These are phyloP conservation scores for Rachycentron canadum DNA, from an alignment of 2,797 vertebrate genomes.

Conservation along the genomic window DNA sequence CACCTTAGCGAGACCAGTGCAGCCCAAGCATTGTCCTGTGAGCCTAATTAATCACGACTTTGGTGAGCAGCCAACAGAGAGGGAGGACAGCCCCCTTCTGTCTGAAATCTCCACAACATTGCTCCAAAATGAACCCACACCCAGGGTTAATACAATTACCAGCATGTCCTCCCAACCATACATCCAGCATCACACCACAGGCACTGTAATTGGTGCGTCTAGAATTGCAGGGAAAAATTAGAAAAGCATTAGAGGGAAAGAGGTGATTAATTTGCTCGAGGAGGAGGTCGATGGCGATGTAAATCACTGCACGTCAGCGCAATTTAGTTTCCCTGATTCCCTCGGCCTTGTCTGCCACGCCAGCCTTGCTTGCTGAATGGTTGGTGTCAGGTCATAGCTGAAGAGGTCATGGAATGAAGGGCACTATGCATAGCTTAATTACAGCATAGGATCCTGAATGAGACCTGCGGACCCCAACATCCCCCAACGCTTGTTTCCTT, in stretches of 20 bases:
- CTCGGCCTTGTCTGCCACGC: slow-evolving; percentile 71
- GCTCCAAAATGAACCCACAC: slow-evolving; percentile 66
- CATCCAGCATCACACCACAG: slow-evolving; percentile 71
- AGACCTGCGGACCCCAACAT: slow-evolving; percentile 23
- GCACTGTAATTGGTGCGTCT: slow-evolving; percentile 78
- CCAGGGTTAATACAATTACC: slow-evolving; percentile 81
- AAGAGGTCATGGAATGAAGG: slow-evolving; percentile 72
- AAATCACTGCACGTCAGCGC: slow-evolving; percentile 80
- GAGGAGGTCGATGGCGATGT: slow-evolving; percentile 77
- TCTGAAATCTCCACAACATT: slow-evolving; percentile 69
- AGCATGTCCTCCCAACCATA: slow-evolving; percentile 74
- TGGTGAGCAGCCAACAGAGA: slow-evolving; percentile 72
- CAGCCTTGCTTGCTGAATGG: slow-evolving; percentile 73
- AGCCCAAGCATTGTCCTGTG: slow-evolving; percentile 68
- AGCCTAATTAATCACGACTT: slow-evolving; percentile 79
- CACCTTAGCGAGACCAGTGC: slow-evolving; percentile 60
- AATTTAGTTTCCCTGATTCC: slow-evolving; percentile 81
- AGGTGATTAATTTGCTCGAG: slow-evolving; percentile 81
- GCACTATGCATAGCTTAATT: slow-evolving; percentile 68
- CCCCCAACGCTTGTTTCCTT: slow-evolving; percentile 18
- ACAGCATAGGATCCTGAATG: slow-evolving; percentile 40
- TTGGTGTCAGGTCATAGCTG: slow-evolving; percentile 59
- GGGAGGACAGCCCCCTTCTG: slow-evolving; percentile 75
- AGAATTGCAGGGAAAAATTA: slow-evolving; percentile 71
- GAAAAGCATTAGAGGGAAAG: slow-evolving; percentile 70